These are phyloP conservation scores for Seira sanloemensis DNA, from an alignment of 2,888 invertebrate genomes.

Conservation along the genomic window DNA sequence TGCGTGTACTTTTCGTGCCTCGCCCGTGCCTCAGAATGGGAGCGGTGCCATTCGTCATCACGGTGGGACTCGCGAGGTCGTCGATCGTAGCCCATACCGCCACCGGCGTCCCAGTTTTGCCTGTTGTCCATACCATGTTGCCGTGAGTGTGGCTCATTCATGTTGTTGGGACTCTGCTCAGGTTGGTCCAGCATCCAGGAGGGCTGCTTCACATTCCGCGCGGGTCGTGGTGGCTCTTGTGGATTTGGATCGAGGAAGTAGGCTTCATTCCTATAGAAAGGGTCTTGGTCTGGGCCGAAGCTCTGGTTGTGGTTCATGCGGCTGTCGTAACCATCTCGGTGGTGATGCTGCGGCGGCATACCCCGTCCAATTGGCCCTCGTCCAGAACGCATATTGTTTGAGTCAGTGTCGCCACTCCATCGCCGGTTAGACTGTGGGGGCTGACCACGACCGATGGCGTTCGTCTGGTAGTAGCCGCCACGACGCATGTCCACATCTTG, in stretches of 20 bases:
- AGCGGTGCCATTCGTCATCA: not conserved
- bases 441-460: constrained; percentile 23
- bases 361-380: constrained; percentile 36
- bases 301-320: not conserved
- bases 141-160: not conserved
- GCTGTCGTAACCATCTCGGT: constrained; percentile 26
- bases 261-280: not conserved
- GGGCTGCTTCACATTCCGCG: not conserved
- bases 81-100: not conserved
- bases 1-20: not conserved
- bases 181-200: not conserved
- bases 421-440: too few relatives aligned
- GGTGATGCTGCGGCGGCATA: constrained; percentile 10
- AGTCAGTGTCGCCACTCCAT: constrained; percentile 48
- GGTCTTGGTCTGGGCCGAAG: not conserved
- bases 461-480: not conserved
- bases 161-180: not conserved
- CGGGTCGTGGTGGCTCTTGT: not conserved
- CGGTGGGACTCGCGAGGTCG: not conserved
- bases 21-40: not conserved
- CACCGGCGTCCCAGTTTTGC: not conserved
- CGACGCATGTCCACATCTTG: constrained; percentile 54
- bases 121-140: not conserved
- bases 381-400: constrained; percentile 28
- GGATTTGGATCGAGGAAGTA: not conserved